Conservation (phyloP, 2,888 invertebrate genomes). For the Agrenia bidenticulata region DNA sequence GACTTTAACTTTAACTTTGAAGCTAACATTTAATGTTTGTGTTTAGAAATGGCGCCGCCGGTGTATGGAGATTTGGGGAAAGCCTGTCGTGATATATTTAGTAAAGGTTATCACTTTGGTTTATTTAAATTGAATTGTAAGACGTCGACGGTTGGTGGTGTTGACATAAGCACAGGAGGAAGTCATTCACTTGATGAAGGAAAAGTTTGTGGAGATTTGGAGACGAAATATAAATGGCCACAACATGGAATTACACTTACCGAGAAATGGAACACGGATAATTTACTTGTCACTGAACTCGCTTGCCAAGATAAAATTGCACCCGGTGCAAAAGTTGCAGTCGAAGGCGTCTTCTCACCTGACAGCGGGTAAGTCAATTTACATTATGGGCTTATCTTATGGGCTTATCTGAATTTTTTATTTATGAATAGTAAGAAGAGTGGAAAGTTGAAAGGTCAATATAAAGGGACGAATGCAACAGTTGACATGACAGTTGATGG, state of each 20-base stretch:
- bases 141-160: slow-evolving; percentile 21
- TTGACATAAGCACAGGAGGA: slow-evolving; percentile 20
- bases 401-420: no score
- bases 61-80: slow-evolving; percentile 23
- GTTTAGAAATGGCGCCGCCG: slow-evolving; percentile 16
- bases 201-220: background rate
- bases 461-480: slow-evolving; percentile 21
- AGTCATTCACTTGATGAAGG: slow-evolving; percentile 2
- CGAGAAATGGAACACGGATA: slow-evolving; percentile 35
- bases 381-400: no score
- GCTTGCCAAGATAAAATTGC: slow-evolving; percentile 17
- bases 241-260: slow-evolving; percentile 7
- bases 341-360: slow-evolving; percentile 1
- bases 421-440: slow-evolving; percentile 56
- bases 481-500: slow-evolving; percentile 17
- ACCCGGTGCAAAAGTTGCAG: slow-evolving; percentile 19
- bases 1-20: no score
- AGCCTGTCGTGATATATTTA: slow-evolving; percentile 25
- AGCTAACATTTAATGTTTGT: no score
- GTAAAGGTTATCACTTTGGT: slow-evolving; percentile 25
- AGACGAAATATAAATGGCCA: background rate
- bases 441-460: slow-evolving; percentile 18
- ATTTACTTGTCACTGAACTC: slow-evolving; percentile 23
- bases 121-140: slow-evolving; percentile 21
- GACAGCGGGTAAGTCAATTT: slow-evolving; percentile 5